Conservation (phyloP, 2,888 invertebrate species). For the Drosophila pseudotakahashii region DNA sequence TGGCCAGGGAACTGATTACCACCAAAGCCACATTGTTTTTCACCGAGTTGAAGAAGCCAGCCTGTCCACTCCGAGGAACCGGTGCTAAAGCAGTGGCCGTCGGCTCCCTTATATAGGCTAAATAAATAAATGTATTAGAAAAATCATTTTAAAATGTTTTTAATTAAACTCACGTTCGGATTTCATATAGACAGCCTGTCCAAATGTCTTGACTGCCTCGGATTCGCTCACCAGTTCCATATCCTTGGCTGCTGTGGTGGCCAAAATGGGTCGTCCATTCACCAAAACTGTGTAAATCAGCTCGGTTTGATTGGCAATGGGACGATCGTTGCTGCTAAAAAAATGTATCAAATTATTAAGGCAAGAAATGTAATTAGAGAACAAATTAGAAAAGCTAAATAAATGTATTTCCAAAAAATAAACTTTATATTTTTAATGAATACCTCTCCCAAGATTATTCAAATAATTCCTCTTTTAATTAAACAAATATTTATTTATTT, state of each 20-base stretch:
- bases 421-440: no score
- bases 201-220: slow-evolving; percentile 90
- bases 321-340: slow-evolving; percentile 78
- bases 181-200: slow-evolving; percentile 91
- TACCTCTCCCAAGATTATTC: no score
- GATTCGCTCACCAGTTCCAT: slow-evolving; percentile 92
- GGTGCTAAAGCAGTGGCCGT: slow-evolving; percentile 84
- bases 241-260: slow-evolving; percentile 92
- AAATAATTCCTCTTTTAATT: no score
- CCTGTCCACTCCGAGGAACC: slow-evolving; percentile 78
- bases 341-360: neutral
- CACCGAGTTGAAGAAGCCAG: slow-evolving; percentile 80
- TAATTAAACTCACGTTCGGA: slow-evolving; percentile 90
- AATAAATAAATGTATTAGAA: slow-evolving; percentile 20
- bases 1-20: slow-evolving; percentile 79
- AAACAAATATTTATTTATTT: no score
- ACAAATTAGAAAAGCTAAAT: no score
- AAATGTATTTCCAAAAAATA: no score
- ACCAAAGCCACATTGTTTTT: slow-evolving; percentile 82
- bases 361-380: neutral
- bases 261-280: slow-evolving; percentile 91
- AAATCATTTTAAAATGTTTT: accelerated
- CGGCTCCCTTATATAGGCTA: slow-evolving; percentile 84
- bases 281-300: slow-evolving; percentile 93
- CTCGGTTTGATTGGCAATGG: slow-evolving; percentile 85